phyloP scores from a whole-genome alignment of 1,140 invertebrate species.

The Aphelenchoides fujianensis region DNA sequence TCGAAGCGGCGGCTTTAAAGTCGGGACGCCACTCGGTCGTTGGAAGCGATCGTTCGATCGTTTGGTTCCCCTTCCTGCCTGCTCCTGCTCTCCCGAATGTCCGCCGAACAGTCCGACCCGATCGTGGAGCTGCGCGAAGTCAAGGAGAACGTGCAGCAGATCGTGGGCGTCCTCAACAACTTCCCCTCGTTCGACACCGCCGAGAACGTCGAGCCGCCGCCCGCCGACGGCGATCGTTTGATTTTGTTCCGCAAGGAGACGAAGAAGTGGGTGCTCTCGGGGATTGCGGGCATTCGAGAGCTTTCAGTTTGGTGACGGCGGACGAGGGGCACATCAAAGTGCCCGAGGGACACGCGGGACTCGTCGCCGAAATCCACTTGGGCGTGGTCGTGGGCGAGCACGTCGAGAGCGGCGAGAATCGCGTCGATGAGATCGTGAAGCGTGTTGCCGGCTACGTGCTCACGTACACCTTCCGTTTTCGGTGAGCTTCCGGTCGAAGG shows the following conservation, averaged over 20 bases:
- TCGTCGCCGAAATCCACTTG: conserved; percentile 23
- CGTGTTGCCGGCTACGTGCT: conserved; percentile 21
- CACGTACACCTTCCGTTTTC: conserved; percentile 8
- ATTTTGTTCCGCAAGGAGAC: not conserved
- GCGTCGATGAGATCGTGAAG: conserved; percentile 13
- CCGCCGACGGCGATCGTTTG: not conserved
- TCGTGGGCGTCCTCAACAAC: not conserved
- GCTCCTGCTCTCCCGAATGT: no score
- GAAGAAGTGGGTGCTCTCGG: not conserved
- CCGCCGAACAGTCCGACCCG: not conserved
- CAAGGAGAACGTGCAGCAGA: not conserved
- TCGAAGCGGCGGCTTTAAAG: no score
- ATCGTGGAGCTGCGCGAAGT: not conserved
- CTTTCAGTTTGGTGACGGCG: conserved; percentile 18
- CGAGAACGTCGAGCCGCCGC: not conserved
- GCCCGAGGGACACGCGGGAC: conserved; percentile 17
- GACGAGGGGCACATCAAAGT: conserved; percentile 23
- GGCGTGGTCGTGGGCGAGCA: conserved; percentile 17
- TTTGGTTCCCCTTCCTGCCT: no score
- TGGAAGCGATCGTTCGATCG: no score
- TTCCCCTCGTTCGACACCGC: not conserved
- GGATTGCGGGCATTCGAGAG: not conserved
- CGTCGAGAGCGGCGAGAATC: conserved; percentile 14
- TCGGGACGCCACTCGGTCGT: no score
- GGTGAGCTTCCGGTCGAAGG: not conserved